Conservation (phyloP, 2,888 invertebrate genomes). For the Mayetiola destructor region DNA sequence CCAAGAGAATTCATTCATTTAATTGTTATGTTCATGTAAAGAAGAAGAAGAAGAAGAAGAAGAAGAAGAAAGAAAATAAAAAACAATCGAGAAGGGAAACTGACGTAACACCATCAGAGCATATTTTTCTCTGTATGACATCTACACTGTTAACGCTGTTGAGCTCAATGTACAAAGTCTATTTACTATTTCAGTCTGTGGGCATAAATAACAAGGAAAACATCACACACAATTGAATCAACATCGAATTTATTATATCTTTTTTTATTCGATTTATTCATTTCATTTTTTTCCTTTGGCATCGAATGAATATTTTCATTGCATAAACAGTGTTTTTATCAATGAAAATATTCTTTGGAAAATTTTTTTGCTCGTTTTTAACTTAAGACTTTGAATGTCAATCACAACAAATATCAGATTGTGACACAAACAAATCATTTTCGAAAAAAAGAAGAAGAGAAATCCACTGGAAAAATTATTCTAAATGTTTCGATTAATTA, state of each 20-base stretch:
- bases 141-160: too few relatives aligned
- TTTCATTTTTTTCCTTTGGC: neutral
- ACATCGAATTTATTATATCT: neutral
- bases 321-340: conserved; percentile 11
- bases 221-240: neutral
- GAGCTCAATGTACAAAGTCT: neutral
- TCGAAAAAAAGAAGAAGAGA: too few relatives aligned
- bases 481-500: neutral
- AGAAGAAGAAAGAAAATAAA: too few relatives aligned
- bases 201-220: too few relatives aligned
- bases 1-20: too few relatives aligned
- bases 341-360: neutral
- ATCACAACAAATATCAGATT: too few relatives aligned
- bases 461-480: neutral
- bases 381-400: neutral
- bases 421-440: too few relatives aligned
- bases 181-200: neutral
- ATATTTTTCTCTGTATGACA: too few relatives aligned
- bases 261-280: neutral
- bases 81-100: too few relatives aligned
- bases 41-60: too few relatives aligned
- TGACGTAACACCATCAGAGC: too few relatives aligned
- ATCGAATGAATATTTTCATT: neutral
- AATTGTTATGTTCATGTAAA: too few relatives aligned
- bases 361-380: neutral